phyloP scores from a whole-genome alignment of 35 echinoderm and acorn worm species.

The Chiridota heheva region DNA sequence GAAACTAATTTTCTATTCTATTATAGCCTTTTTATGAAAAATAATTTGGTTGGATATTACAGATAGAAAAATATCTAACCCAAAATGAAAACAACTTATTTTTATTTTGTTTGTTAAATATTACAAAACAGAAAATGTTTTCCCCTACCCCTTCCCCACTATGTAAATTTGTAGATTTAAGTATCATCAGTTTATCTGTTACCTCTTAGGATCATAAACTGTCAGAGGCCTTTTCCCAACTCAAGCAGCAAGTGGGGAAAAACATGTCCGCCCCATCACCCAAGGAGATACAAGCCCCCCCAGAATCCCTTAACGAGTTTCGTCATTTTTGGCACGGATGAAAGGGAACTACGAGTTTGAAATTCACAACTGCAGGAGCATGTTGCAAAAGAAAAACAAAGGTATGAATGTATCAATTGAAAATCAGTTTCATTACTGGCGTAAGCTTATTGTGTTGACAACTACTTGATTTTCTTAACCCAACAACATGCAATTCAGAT shows the following conservation, averaged over 20 bases:
- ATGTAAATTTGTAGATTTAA: too few relatives aligned
- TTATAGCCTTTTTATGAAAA: too few relatives aligned
- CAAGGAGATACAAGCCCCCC: conserved; percentile 30
- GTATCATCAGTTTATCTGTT: too few relatives aligned
- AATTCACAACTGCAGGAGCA: conserved; percentile 71
- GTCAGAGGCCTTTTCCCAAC: conserved; percentile 23
- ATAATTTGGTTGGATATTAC: too few relatives aligned
- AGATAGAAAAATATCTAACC: too few relatives aligned
- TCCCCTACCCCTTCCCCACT: too few relatives aligned
- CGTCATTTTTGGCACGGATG: conserved; percentile 50
- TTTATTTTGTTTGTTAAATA: too few relatives aligned
- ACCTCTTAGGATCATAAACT: conserved; percentile 70
- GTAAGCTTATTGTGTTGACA: background rate
- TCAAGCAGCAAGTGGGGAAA: conserved; percentile 39
- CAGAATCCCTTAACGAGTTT: conserved; percentile 49
- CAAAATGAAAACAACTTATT: too few relatives aligned
- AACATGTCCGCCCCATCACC: conserved; percentile 11
- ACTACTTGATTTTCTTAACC: too few relatives aligned
- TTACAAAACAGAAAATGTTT: too few relatives aligned
- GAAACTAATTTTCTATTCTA: too few relatives aligned
- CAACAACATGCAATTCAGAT: too few relatives aligned
- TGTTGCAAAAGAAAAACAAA: conserved; percentile 78
- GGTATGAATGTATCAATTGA: conserved; percentile 40
- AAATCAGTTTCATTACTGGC: background rate
- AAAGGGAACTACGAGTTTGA: conserved; percentile 82